Evolutionary conservation across 2,113 vertebrate genomes (phyloP).

Genomic region (Sander vitreus): DNA sequence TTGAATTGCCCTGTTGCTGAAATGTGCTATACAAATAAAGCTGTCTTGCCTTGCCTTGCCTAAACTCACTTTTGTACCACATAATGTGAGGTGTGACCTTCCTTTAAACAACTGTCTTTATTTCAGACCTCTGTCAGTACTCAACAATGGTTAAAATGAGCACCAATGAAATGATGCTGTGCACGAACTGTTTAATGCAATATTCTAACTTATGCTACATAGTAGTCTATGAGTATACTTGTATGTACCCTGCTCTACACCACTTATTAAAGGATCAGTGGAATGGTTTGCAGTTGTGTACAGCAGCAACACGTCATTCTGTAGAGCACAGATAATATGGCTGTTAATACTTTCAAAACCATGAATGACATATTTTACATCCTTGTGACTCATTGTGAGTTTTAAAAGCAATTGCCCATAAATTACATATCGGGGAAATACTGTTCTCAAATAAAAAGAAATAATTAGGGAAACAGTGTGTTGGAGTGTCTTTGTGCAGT

Average conservation of each 20-base stretch:
- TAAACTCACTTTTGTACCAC: not conserved
- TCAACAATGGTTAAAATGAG: not conserved
- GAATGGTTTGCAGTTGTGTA: not conserved
- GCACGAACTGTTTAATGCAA: not conserved
- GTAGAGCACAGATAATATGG: constrained; percentile 21
- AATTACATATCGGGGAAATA: constrained; percentile 60
- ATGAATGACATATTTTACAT: constrained; percentile 42
- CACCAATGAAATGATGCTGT: not conserved
- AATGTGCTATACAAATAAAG: too few species aligned
- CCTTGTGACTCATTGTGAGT: constrained; percentile 42
- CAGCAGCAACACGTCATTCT: constrained; percentile 17
- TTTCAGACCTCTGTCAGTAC: not conserved
- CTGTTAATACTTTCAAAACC: constrained; percentile 41
- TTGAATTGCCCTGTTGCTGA: too few species aligned
- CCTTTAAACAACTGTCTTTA: not conserved
- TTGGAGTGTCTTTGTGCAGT: constrained; percentile 45
- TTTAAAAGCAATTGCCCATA: constrained; percentile 49
- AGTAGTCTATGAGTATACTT: not conserved
- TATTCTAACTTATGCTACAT: not conserved
- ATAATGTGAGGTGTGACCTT: not conserved
- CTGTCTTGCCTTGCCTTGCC: too few species aligned
- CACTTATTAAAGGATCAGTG: constrained; percentile 1
- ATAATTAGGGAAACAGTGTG: constrained; percentile 51
- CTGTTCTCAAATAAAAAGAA: constrained; percentile 44
- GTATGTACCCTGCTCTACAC: not conserved